Evolutionary conservation across 2,113 vertebrate genomes (phyloP), one percentile per base, ranked within the genome.

Genomic region (Pelobates fuscus): DNA sequence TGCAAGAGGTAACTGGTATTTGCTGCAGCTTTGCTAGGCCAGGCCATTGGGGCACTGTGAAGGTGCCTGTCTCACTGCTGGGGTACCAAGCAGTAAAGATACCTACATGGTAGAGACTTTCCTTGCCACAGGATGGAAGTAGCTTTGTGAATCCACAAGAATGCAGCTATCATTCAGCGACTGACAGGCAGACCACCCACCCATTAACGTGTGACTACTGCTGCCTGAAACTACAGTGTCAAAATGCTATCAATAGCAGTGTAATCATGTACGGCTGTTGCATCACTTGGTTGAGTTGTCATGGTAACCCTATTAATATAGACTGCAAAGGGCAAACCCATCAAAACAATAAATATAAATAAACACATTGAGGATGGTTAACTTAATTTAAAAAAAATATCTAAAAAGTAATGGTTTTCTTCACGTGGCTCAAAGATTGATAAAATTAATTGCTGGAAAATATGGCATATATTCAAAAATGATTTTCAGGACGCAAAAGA

Each of bases 31-130:
- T 24, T 46, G 7, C 44, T 46, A 37, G 54, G 32, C 5, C 12
- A n/a, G 15, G 3, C n/a, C 24, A 54, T 67, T 57, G 57, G 57
- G 65, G 55, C 55, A 12, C 6, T n/a, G 20, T 32, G 43, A 59
- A 75, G 62, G 49, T 75, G 65, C 59, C 65, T 44, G 55, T 68
- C 37, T 75, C 57, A 60, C 62, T 66, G 49, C 20, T 27, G 54
- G 52, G 18, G 32, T 57, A n/a, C 15, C 32, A 46, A 23, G 24
- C 25, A 58, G 37, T 59, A 24, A n/a, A 58, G 21, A 14, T 44
- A 66, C 52, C n/a, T 30, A 27, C 63, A 58, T 62, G 68, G 52
- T 4, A 60, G 3, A 69, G 24, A 58, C 54, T 62, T 20, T 21
- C 37, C 6, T 25, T 52, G 44, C 14, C 21, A 29, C 60, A 21